Evolutionary conservation across 2,797 vertebrate species (phyloP).

Genomic region (Acanthornis magna): DNA sequence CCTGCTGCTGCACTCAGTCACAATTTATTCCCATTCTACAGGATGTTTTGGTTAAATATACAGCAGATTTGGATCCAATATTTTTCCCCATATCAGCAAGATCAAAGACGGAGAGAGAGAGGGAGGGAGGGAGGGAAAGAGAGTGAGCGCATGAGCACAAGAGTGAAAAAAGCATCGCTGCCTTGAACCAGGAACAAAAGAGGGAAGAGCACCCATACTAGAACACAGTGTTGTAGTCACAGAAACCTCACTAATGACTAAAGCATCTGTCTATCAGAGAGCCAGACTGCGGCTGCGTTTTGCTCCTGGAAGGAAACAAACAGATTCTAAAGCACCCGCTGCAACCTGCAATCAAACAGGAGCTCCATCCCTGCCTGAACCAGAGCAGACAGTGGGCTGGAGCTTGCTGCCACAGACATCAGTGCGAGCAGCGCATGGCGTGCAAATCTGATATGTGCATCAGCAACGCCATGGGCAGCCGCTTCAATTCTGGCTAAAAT

Average conservation of each 20-base stretch:
- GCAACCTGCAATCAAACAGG: not conserved
- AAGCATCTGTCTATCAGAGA: slow-evolving; percentile 3
- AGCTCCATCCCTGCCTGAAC: not conserved
- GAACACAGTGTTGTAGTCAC: slow-evolving; percentile 34
- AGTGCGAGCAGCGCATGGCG: not conserved
- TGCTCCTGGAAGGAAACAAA: slow-evolving; percentile 43
- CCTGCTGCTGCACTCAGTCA: not conserved
- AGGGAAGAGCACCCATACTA: slow-evolving; percentile 27
- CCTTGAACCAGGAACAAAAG: slow-evolving; percentile 65
- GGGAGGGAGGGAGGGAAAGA: not conserved
- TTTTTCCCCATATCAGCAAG: slow-evolving; percentile 48
- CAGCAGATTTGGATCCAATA: slow-evolving; percentile 25
- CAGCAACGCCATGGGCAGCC: slow-evolving; percentile 41
- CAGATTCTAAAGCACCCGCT: slow-evolving; percentile 15
- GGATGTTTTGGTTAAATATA: slow-evolving; percentile 37
- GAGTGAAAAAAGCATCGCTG: slow-evolving; percentile 26
- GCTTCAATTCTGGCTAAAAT: slow-evolving; percentile 61
- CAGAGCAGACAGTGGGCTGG: not conserved
- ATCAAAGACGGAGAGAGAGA: slow-evolving; percentile 14
- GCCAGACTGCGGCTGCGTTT: not conserved
- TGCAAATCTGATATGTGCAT: slow-evolving; percentile 4
- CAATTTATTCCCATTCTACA: slow-evolving; percentile 20
- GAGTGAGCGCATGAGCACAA: not conserved
- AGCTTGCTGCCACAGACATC: not conserved
- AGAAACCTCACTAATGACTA: slow-evolving; percentile 54